These are phyloP conservation scores for Mastomys coucha DNA, from an alignment of 2,113 vertebrate genomes.

Conservation along the genomic window DNA sequence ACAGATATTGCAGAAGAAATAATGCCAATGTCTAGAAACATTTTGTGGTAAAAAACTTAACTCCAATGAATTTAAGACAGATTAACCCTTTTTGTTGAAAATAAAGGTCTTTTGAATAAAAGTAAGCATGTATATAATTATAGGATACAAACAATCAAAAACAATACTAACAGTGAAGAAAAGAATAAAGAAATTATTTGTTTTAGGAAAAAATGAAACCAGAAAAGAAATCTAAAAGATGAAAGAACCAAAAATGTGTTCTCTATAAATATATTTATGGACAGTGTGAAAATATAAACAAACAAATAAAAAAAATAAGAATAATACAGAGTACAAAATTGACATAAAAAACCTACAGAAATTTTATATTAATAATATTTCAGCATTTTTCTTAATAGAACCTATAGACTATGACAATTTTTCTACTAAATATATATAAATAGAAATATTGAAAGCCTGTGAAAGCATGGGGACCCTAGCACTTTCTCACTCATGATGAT, in stretches of 20 bases:
- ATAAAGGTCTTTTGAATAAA: background rate
- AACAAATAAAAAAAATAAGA: conserved; percentile 38
- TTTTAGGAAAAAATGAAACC: conserved; percentile 7
- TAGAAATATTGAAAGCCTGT: background rate
- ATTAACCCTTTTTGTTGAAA: background rate
- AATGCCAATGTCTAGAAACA: background rate
- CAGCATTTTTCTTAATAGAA: background rate
- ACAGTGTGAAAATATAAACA: background rate
- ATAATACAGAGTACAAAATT: background rate
- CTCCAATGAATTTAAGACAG: background rate
- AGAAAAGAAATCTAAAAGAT: background rate
- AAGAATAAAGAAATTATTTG: conserved; percentile 5
- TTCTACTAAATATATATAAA: background rate
- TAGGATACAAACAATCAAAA: background rate
- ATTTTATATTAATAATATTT: background rate
- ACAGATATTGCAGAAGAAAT: background rate
- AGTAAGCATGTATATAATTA: background rate
- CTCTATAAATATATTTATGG: background rate
- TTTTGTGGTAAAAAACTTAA: conserved; percentile 11
- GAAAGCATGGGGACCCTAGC: background rate
- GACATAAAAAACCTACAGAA: background rate
- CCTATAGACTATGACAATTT: background rate
- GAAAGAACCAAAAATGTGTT: background rate
- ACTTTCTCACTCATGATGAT: conserved; percentile 17
- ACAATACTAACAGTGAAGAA: background rate